Conservation (phyloP, 2,888 invertebrate genomes). For the Enchytraeus crypticus region DNA sequence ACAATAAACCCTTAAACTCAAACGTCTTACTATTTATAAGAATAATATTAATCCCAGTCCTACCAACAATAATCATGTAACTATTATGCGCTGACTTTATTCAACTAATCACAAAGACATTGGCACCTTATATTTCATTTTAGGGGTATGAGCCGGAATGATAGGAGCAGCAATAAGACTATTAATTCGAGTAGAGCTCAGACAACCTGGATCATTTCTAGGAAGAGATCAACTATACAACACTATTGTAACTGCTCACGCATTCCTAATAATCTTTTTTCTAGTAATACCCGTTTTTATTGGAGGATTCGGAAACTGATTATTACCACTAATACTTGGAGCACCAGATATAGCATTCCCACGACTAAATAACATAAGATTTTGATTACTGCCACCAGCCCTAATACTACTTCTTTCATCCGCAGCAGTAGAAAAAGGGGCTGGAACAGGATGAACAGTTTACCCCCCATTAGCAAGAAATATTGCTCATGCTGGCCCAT, state of each 20-base stretch:
- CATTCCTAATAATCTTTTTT: conserved; percentile 75
- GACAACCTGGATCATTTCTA: conserved; percentile 59
- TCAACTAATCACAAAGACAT: conserved; percentile 62
- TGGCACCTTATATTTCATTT: conserved; percentile 61
- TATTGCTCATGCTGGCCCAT: conserved; percentile 59
- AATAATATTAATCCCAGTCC: no score
- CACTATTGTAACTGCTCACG: conserved; percentile 69
- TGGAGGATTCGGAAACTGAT: conserved; percentile 75
- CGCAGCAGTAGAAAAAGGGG: conserved; percentile 61
- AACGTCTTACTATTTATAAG: no score
- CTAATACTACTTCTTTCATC: conserved; percentile 60
- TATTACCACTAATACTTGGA: conserved; percentile 67
- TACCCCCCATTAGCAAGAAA: conserved; percentile 63
- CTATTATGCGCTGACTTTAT: conserved; percentile 57
- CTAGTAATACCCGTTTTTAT: conserved; percentile 54
- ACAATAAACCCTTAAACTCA: background rate
- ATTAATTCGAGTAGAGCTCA: conserved; percentile 48
- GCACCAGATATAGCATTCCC: conserved; percentile 74
- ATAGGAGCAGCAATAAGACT: conserved; percentile 66
- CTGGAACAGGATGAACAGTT: conserved; percentile 70
- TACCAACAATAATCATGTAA: no score
- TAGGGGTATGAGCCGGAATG: conserved; percentile 59
- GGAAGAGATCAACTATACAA: conserved; percentile 70
- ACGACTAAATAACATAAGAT: conserved; percentile 75
- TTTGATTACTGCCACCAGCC: conserved; percentile 67